Conservation (phyloP, 2,797 vertebrate species). For the Channallabes apus region DNA sequence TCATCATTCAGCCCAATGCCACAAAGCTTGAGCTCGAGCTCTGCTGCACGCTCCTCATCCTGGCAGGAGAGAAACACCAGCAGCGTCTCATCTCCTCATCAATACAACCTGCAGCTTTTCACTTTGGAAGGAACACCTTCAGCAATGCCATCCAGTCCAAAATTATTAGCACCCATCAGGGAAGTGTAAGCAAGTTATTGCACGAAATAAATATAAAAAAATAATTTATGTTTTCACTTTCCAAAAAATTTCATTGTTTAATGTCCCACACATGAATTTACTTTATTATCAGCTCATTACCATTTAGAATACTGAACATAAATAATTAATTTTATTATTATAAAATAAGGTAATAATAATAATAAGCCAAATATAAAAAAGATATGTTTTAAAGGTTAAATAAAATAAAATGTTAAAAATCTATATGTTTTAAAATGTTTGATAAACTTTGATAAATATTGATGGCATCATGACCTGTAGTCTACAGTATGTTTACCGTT, state of each 20-base stretch:
- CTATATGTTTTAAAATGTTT: neutral
- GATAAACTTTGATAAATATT: neutral
- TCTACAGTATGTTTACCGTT: no score
- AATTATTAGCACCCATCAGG: neutral
- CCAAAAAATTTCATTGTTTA: neutral
- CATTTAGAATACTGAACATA: neutral
- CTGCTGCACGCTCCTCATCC: neutral
- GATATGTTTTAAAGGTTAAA: neutral
- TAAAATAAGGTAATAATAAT: neutral
- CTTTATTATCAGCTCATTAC: neutral
- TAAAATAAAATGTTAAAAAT: neutral
- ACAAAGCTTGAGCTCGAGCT: neutral
- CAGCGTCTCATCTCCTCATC: neutral
- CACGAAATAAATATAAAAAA: neutral
- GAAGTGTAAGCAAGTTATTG: neutral
- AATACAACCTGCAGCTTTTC: no score
- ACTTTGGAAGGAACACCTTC: no score
- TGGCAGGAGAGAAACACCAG: neutral
- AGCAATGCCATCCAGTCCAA: neutral
- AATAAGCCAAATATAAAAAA: neutral
- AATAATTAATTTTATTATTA: neutral
- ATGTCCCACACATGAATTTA: neutral
- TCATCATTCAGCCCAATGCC: constrained; percentile 18
- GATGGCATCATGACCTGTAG: neutral
- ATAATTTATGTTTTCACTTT: neutral